phyloP scores from a whole-genome alignment of 2,113 vertebrate species.

The Chaenocephalus aceratus region DNA sequence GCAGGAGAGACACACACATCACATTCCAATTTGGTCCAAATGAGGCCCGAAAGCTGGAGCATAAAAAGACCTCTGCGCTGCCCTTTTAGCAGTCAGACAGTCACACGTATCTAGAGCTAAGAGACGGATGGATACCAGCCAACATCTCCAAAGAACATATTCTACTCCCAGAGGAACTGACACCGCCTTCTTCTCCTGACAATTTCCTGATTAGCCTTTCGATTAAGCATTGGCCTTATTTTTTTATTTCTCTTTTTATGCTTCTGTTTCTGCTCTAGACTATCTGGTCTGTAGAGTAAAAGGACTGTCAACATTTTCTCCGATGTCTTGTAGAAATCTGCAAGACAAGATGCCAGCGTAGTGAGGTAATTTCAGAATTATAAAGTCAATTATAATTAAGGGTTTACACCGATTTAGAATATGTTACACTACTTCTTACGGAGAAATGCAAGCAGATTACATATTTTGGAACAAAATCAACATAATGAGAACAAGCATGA shows the following conservation, averaged over 20 bases:
- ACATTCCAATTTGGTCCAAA: constrained; percentile 59
- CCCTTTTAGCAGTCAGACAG: constrained; percentile 22
- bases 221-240: constrained; percentile 34
- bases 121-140: constrained; percentile 14
- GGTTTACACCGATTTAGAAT: constrained; percentile 1
- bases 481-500: background rate
- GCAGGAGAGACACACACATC: constrained; percentile 42
- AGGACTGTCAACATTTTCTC: constrained; percentile 10
- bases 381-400: constrained; percentile 12
- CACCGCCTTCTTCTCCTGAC: constrained; percentile 14
- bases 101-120: constrained; percentile 38
- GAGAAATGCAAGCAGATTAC: background rate
- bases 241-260: constrained; percentile 29
- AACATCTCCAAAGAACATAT: constrained; percentile 34
- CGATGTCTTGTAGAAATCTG: constrained; percentile 9
- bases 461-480: background rate
- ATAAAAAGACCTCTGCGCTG: constrained; percentile 39
- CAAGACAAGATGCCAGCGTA: background rate
- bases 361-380: constrained; percentile 10
- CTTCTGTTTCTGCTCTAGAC: constrained; percentile 19
- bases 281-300: constrained; percentile 9
- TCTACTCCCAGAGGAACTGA: constrained; percentile 5
- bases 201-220: constrained; percentile 44
- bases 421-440: background rate
- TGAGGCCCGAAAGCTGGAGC: constrained; percentile 42